These are phyloP conservation scores for Psettodes erumei DNA, from an alignment of 2,113 vertebrate genomes.

Conservation along the genomic window DNA sequence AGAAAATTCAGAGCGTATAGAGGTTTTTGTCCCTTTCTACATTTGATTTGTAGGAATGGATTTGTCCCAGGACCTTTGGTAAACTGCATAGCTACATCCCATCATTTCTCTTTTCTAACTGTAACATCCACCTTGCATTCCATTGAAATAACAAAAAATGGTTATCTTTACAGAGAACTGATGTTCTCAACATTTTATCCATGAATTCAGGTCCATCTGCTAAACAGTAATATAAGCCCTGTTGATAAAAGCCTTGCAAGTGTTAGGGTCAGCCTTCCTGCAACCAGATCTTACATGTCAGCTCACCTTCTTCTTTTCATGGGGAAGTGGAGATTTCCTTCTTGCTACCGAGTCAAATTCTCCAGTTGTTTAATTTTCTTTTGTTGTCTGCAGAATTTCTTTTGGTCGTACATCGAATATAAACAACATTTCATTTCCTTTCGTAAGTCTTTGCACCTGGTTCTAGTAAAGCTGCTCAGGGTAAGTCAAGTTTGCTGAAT, in stretches of 20 bases:
- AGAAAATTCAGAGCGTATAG: neutral
- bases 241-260: constrained; percentile 13
- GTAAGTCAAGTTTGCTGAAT: constrained; percentile 47
- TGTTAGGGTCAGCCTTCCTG: too few relatives aligned
- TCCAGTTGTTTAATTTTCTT: neutral
- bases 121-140: neutral
- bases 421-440: neutral
- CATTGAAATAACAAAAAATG: neutral
- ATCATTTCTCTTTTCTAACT: neutral
- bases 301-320: neutral
- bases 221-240: constrained; percentile 6
- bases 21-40: neutral
- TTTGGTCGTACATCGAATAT: neutral
- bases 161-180: too few relatives aligned
- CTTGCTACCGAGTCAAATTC: neutral
- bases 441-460: constrained; percentile 6
- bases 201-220: too few relatives aligned
- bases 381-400: neutral
- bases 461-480: constrained; percentile 30
- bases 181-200: too few relatives aligned
- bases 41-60: neutral
- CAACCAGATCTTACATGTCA: neutral
- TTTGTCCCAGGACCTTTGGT: neutral
- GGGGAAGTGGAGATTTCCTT: neutral
- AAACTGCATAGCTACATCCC: neutral